These are phyloP conservation scores for Pempheris klunzingeri DNA, from an alignment of 2,797 vertebrate species.

Conservation along the genomic window DNA sequence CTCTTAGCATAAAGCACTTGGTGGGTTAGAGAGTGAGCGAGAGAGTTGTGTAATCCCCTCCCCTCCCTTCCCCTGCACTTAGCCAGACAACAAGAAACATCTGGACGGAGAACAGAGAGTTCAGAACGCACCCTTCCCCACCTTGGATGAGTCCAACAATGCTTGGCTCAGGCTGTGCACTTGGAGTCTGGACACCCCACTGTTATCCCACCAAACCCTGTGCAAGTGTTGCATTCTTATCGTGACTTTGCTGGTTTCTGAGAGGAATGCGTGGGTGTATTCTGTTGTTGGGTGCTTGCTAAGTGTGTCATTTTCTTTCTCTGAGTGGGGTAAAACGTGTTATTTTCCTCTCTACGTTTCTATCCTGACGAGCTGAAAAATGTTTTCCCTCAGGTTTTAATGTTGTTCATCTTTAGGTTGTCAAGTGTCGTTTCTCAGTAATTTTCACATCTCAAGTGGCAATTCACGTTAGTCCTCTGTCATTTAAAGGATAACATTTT, in stretches of 20 bases:
- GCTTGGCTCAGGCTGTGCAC: constrained; percentile 59
- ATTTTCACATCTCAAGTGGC: constrained; percentile 29
- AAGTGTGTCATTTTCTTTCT: constrained; percentile 69
- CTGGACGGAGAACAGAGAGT: constrained; percentile 85
- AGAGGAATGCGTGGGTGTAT: constrained; percentile 61
- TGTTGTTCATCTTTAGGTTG: constrained; percentile 16
- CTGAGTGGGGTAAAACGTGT: constrained; percentile 64
- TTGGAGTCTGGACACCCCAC: constrained; percentile 62
- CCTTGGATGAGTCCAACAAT: constrained; percentile 74
- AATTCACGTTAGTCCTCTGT: constrained; percentile 1
- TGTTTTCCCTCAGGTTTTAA: constrained; percentile 16
- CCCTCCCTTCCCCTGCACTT: constrained; percentile 52
- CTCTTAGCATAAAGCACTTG: constrained; percentile 54
- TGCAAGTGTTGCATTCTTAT: constrained; percentile 68
- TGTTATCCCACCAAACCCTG: constrained; percentile 65
- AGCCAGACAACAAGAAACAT: constrained; percentile 86
- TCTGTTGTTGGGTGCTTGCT: constrained; percentile 41
- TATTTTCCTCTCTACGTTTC: constrained; percentile 65
- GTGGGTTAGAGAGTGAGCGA: constrained; percentile 33
- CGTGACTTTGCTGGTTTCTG: constrained; percentile 69
- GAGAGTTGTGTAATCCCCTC: constrained; percentile 75
- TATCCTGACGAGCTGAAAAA: constrained; percentile 18
- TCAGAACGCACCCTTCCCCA: constrained; percentile 78
- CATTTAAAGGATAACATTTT: constrained; percentile 18
- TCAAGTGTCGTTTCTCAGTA: constrained; percentile 29